Conservation (phyloP, 64 coral and sea anemone genomes). For the Montipora capricornis region DNA sequence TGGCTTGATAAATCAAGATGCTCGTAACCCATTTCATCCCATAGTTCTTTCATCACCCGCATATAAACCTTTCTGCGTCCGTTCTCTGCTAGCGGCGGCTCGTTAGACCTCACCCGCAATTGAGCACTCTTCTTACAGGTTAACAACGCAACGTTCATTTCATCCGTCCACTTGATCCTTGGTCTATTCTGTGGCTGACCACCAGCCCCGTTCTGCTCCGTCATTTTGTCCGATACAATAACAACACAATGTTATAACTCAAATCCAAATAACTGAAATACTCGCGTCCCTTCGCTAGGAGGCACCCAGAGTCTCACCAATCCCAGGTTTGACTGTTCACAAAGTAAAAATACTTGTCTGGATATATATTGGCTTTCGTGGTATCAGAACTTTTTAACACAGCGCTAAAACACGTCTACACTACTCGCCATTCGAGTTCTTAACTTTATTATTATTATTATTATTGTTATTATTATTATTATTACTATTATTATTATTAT, state of each 20-base stretch:
- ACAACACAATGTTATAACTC: background rate
- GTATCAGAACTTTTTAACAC: background rate
- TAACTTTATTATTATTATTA: too few relatives aligned
- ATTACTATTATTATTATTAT: too few relatives aligned
- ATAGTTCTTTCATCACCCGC: constrained; percentile 48
- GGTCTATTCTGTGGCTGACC: background rate
- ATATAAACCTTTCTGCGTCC: constrained; percentile 32
- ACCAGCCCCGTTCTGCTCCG: background rate
- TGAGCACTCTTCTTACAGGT: background rate
- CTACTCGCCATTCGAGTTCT: background rate
- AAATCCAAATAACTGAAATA: background rate
- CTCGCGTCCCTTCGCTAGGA: background rate
- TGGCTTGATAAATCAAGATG: constrained; percentile 49
- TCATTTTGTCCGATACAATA: background rate
- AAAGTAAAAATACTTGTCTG: background rate
- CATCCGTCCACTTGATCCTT: constrained; percentile 19
- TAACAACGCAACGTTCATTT: constrained; percentile 2
- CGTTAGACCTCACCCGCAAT: constrained; percentile 11
- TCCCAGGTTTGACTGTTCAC: background rate
- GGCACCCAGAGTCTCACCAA: background rate
- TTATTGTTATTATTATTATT: too few relatives aligned
- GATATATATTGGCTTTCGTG: background rate
- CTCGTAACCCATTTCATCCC: constrained; percentile 42
- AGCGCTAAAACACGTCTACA: background rate
- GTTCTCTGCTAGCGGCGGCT: constrained; percentile 22